Base-by-base conservation (phyloP, 1,140 invertebrate genomes). In the Aphelenchoides besseyi region DNA sequence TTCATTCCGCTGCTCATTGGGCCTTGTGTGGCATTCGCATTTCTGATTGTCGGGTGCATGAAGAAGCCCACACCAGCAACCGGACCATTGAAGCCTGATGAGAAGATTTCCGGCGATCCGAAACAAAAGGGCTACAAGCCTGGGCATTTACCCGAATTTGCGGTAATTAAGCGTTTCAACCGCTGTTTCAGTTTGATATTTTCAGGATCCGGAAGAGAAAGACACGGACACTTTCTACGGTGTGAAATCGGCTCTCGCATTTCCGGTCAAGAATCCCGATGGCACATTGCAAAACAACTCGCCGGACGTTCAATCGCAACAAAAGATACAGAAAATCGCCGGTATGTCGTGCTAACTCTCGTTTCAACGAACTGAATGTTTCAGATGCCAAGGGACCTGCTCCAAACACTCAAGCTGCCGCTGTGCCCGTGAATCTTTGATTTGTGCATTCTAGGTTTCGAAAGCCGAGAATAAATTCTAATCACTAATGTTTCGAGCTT, bases 201-300 rank as follows among this genome's bases (percentile, higher is more conserved):
- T 61, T 30, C 59, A 61, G 59, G 59, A 61, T 29, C 59, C 59
- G n/a, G 59, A 61, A 28, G 59, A 61, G 59, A 61, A 61, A 36
- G 28, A n/a, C n/a, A 61, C 59, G n/a, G 59, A 61, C 26, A 61
- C 59, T 18, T 36, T 61, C 28, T 61, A 61, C 2, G 33, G 33
- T 18, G 18, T 61, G n/a, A 61, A 61, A n/a, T 18, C n/a, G n/a
- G 59, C 59, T 2, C 59, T 61, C 59, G 59, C 59, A n/a, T 61
- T 61, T 36, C 59, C 59, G 1, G 1, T 29, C 26, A 61, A 61
- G 30, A 61, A 61, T 36, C 59, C 59, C 26, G 59, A 61, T 36
- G 59, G 59, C n/a, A 61, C 59, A 2, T 29, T 30, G 59, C 2
- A n/a, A 1, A 30, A 18, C n/a, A 30, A 61, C 1, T 30, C 59